Percentiles rank a stretch among this genome's conserved stretches.
These are phyloP conservation scores for Drosophila oshimai DNA, from an alignment of 1,140 invertebrate species.

Conservation along the genomic window DNA sequence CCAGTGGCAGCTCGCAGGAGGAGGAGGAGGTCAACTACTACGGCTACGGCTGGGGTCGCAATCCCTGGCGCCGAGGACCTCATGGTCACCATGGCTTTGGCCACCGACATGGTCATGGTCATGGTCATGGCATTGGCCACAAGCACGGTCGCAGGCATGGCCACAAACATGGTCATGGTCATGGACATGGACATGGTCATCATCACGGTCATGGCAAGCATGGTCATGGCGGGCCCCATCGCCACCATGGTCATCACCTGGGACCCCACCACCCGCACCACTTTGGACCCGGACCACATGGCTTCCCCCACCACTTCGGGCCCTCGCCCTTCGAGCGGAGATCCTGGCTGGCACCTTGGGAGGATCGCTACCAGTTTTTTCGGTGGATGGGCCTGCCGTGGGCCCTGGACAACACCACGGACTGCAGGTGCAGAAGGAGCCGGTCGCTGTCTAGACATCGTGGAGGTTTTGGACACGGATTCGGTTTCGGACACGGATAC, in stretches of 20 bases:
- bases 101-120: not conserved
- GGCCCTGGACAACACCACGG: conserved; percentile 33
- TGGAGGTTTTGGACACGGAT: conserved; percentile 34
- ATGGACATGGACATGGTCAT: conserved; percentile 6
- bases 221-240: not conserved
- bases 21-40: conserved; percentile 1
- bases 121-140: conserved; percentile 22
- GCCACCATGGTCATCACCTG: not conserved
- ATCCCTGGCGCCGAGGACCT: conserved; percentile 11
- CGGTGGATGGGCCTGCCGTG: conserved; percentile 58
- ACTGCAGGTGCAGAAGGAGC: conserved; percentile 6
- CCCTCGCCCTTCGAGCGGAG: conserved; percentile 7
- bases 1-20: conserved; percentile 17
- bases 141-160: conserved; percentile 18
- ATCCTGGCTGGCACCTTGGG: conserved; percentile 14
- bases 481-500: conserved; percentile 28
- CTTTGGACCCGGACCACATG: no score
- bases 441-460: conserved; percentile 39
- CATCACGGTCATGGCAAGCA: conserved; percentile 3
- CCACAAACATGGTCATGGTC: conserved; percentile 7
- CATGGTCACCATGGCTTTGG: conserved; percentile 26
- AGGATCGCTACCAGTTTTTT: conserved; percentile 58
- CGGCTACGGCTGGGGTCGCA: conserved; percentile 21
- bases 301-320: not conserved
- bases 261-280: conserved; percentile 13